Evolutionary conservation across 1,140 invertebrate species (phyloP).

Genomic region (Lepidurus arcticus): DNA sequence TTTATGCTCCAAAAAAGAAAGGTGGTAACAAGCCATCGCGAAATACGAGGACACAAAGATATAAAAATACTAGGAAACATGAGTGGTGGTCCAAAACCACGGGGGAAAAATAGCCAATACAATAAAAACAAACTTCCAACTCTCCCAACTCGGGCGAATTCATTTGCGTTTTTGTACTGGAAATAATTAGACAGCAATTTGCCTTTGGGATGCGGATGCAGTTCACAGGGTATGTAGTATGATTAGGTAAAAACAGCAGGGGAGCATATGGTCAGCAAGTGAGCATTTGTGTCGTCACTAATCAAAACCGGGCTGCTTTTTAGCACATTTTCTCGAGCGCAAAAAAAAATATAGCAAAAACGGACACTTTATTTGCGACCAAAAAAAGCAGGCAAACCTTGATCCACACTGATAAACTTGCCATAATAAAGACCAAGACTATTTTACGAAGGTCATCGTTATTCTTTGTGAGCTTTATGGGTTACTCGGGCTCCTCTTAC

Average conservation of each 20-base stretch:
- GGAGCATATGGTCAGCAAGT: background rate
- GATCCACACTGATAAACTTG: too few relatives aligned
- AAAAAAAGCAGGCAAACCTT: too few relatives aligned
- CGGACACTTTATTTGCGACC: too few relatives aligned
- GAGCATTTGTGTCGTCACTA: background rate
- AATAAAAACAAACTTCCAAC: too few relatives aligned
- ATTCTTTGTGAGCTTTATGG: too few relatives aligned
- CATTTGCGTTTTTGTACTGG: background rate
- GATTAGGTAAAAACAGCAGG: background rate
- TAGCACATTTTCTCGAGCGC: background rate
- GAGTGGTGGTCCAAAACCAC: too few relatives aligned
- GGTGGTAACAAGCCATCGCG: background rate
- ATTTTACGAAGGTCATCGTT: too few relatives aligned
- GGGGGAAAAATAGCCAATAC: too few relatives aligned
- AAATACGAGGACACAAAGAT: background rate
- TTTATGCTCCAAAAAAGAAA: background rate
- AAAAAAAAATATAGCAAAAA: too few relatives aligned
- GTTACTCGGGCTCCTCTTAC: too few relatives aligned
- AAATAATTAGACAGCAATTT: background rate
- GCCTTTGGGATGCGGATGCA: background rate
- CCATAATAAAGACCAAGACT: too few relatives aligned
- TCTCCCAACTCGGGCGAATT: background rate
- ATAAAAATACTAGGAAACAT: background rate
- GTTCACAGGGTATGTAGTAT: background rate
- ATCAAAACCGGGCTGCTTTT: slow-evolving; percentile 3